Evolutionary conservation across 1,140 invertebrate genomes (phyloP).

Genomic region (Drosophila parvula): DNA sequence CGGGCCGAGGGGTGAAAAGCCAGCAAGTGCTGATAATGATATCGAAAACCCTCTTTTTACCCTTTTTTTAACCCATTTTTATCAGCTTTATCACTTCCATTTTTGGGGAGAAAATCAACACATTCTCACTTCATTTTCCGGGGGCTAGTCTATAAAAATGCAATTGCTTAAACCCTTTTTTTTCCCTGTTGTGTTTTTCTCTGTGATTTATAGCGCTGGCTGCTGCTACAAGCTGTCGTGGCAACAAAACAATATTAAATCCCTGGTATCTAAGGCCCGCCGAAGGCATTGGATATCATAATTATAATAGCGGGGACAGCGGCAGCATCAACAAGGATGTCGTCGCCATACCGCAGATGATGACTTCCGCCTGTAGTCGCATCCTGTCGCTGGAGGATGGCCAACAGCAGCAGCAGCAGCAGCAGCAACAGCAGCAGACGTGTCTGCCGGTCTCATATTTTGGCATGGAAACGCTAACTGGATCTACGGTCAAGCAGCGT

Average conservation of each 20-base stretch:
- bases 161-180: slow-evolving; percentile 52
- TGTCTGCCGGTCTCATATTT: slow-evolving; percentile 71
- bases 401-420: neutral
- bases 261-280: slow-evolving; percentile 72
- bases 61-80: slow-evolving; percentile 33
- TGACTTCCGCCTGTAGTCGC: slow-evolving; percentile 38
- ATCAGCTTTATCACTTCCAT: slow-evolving; percentile 13
- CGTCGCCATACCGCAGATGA: slow-evolving; percentile 29
- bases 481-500: slow-evolving; percentile 47
- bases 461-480: slow-evolving; percentile 61
- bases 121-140: slow-evolving; percentile 69
- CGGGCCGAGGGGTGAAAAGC: slow-evolving; percentile 28
- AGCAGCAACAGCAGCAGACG: slow-evolving; percentile 54
- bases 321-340: slow-evolving; percentile 45
- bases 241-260: slow-evolving; percentile 70
- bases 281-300: slow-evolving; percentile 68
- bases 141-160: slow-evolving; percentile 68
- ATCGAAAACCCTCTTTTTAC: slow-evolving; percentile 34
- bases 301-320: slow-evolving; percentile 54
- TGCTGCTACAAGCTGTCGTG: slow-evolving; percentile 65
- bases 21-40: slow-evolving; percentile 74
- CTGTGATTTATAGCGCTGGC: slow-evolving; percentile 68
- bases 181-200: slow-evolving; percentile 1
- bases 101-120: slow-evolving; percentile 57
- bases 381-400: slow-evolving; percentile 2